These are phyloP conservation scores for Sycophila sp. DNA, from an alignment of 1,140 invertebrate genomes.

Conservation along the genomic window DNA sequence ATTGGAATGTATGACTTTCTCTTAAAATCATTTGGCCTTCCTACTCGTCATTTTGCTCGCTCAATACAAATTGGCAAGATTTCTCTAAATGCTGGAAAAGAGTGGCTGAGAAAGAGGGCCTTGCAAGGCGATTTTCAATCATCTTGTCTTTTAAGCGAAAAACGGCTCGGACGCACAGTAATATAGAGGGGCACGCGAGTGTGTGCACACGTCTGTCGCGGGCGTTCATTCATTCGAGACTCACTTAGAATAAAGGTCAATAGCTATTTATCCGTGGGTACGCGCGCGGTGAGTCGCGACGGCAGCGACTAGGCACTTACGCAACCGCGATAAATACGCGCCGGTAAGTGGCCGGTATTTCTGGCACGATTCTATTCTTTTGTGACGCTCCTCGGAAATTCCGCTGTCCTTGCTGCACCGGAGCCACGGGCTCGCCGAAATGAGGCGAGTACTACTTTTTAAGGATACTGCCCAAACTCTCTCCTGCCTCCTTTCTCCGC, in stretches of 20 bases:
- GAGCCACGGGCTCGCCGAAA: neutral
- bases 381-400: constrained; percentile 21
- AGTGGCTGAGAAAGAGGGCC: too few species aligned
- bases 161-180: neutral
- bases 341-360: constrained; percentile 39
- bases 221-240: constrained; percentile 13
- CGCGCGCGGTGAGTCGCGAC: neutral
- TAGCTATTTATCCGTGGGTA: constrained; percentile 43
- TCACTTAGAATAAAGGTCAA: constrained; percentile 47
- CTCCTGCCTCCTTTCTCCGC: neutral
- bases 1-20: constrained; percentile 19
- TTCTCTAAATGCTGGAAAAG: constrained; percentile 4
- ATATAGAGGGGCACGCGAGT: neutral
- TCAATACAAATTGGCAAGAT: constrained; percentile 7
- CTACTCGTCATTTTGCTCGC: constrained; percentile 1
- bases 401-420: constrained; percentile 6
- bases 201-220: neutral
- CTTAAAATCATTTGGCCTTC: constrained; percentile 10
- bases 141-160: neutral
- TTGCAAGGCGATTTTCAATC: neutral
- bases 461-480: neutral
- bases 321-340: constrained; percentile 30
- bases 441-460: constrained; percentile 19
- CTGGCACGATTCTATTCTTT: constrained; percentile 26
- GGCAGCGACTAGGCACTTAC: too few species aligned